Base-by-base conservation (phyloP, 2,888 invertebrate species). In the Iselma pallidipennis region DNA sequence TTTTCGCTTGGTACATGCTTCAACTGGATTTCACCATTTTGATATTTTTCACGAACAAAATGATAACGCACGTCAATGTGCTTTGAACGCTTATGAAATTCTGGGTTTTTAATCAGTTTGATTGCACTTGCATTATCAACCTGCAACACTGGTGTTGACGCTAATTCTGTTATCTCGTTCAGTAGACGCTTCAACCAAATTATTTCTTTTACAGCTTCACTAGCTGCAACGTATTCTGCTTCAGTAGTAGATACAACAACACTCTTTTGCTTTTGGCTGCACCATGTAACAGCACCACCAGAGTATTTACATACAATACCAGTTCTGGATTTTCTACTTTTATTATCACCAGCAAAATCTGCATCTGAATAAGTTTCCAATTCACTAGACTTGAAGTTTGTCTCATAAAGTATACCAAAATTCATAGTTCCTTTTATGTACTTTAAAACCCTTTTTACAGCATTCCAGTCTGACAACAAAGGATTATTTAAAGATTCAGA, bases 221-320 rank as follows among this genome's bases (percentile, higher is more conserved):
- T 71, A 26, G 74, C 74, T 57, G 74, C 73, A 23, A 75, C 73
- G 45, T 73, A 71, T n/a, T 76, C 72, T 23, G 71, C 71, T 50
- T 76, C 72, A 10, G 74, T 65, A 2, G 73, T 71, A 10, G 67
- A 66, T 14, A 73, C 48, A 2, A 19, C 54, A 3, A 55, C 48
- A 21, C n/a, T 23, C 12, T 14, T 12, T 12, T 53, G 53, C 16
- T 28, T 23, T 6, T 23, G 48, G 23, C 55, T 23, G 6, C 23
- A 7, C 55, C 55, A 55, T 12, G 48, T 49, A 6, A 55, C 16
- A 6, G 55, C 55, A 16, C 42, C 55, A 19, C 23, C 4, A 26
- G 23, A 16, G n/a, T 28, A 23, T 45, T 48, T 55, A 25, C 26
- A 55, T 21, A 49, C 12, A 21, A 49, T 21, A 4, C 49, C 49